phyloP scores from a whole-genome alignment of 2,888 invertebrate genomes.

The Carabus problematicus region DNA sequence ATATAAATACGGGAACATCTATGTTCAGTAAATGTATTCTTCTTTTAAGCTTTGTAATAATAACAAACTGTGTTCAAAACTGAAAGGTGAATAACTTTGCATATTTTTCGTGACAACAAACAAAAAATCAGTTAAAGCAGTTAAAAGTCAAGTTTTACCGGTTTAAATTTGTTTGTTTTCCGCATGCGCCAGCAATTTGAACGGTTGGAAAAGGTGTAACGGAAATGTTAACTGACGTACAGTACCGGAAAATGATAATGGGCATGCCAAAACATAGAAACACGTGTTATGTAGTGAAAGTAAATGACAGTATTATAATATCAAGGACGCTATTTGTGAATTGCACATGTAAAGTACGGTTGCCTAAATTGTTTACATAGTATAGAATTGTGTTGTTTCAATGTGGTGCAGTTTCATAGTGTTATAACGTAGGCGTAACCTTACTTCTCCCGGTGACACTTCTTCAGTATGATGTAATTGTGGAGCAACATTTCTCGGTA shows the following conservation, averaged over 20 bases:
- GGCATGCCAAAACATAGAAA: slow-evolving; percentile 6
- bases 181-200: too few relatives aligned
- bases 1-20: too few relatives aligned
- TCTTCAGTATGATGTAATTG: slow-evolving; percentile 33
- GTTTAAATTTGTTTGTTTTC: too few relatives aligned
- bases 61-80: too few relatives aligned
- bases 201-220: not conserved
- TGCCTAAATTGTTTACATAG: slow-evolving; percentile 15
- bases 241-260: slow-evolving; percentile 15
- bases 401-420: not conserved
- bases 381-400: slow-evolving; percentile 5
- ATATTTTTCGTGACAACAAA: too few relatives aligned
- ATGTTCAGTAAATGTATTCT: too few relatives aligned
- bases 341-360: slow-evolving; percentile 27
- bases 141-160: too few relatives aligned
- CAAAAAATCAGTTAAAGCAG: too few relatives aligned
- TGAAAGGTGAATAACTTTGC: too few relatives aligned
- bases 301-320: slow-evolving; percentile 33
- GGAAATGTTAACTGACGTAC: slow-evolving; percentile 3
- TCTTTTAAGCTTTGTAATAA: too few relatives aligned
- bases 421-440: slow-evolving; percentile 24
- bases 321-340: slow-evolving; percentile 28
- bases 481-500: slow-evolving; percentile 18
- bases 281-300: slow-evolving; percentile 39
- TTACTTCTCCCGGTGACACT: slow-evolving; percentile 18